Conservation (phyloP, 2,888 invertebrate genomes). For the Drosophila multiciliata region DNA sequence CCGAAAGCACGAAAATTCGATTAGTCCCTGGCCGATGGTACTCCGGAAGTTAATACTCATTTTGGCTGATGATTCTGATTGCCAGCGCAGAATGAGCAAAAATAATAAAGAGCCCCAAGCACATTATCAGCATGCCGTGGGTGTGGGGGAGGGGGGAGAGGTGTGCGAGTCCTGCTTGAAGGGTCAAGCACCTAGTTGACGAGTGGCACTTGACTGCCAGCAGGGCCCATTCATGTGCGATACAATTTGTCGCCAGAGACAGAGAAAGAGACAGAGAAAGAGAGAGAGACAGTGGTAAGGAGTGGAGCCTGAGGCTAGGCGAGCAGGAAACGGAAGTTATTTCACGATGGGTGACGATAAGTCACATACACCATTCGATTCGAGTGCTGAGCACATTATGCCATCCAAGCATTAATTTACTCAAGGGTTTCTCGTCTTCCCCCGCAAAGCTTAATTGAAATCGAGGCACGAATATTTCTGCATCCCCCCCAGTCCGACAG, state of each 20-base stretch:
- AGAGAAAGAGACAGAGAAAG: background rate
- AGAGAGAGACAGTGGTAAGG: constrained; percentile 3
- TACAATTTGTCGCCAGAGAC: constrained; percentile 27
- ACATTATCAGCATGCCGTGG: constrained; percentile 13
- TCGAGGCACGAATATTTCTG: constrained; percentile 26
- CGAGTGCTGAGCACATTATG: constrained; percentile 46
- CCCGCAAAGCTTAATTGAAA: constrained; percentile 59
- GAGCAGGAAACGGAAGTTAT: constrained; percentile 74
- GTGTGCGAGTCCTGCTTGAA: constrained; percentile 57
- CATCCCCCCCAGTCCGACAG: constrained; percentile 1
- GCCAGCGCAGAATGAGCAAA: constrained; percentile 24
- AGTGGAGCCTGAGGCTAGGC: constrained; percentile 10
- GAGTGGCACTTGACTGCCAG: constrained; percentile 63
- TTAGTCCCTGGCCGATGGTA: constrained; percentile 55
- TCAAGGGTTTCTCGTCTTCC: constrained; percentile 38
- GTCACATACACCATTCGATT: constrained; percentile 66
- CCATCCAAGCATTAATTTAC: constrained; percentile 57
- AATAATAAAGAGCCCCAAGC: constrained; percentile 18
- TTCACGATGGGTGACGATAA: constrained; percentile 73
- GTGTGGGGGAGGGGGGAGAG: background rate
- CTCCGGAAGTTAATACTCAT: constrained; percentile 65
- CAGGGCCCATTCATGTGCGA: constrained; percentile 17
- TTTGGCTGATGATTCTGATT: constrained; percentile 59
- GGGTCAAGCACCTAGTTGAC: constrained; percentile 73
- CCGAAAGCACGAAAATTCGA: constrained; percentile 67